These are phyloP conservation scores for Harmothoe impar DNA, from an alignment of 2,888 invertebrate genomes.

Conservation along the genomic window DNA sequence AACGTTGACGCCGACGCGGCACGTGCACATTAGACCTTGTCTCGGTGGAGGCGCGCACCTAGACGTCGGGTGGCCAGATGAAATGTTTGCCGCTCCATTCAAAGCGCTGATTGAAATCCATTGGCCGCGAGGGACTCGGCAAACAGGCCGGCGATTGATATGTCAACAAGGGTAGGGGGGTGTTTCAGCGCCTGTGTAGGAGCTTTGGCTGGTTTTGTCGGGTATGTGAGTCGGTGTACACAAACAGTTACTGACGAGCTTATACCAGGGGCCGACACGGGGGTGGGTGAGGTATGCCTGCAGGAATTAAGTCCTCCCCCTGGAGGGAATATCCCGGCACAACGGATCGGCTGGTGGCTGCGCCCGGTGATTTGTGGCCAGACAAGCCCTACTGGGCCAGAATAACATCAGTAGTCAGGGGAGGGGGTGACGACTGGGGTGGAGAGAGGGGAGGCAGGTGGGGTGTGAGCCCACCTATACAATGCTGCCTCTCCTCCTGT, in stretches of 20 bases:
- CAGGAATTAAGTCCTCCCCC: constrained; percentile 17
- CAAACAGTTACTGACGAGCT: not conserved
- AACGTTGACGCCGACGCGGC: not conserved
- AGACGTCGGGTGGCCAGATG: constrained; percentile 4
- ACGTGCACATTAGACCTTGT: constrained; percentile 10
- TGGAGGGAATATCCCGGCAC: not conserved
- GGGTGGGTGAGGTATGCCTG: not conserved
- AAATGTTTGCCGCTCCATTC: constrained; percentile 25
- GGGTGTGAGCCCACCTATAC: constrained; percentile 1
- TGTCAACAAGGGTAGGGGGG: not conserved
- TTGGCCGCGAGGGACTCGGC: constrained; percentile 8
- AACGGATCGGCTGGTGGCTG: not conserved
- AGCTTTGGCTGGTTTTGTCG: not conserved
- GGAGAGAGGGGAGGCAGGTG: not conserved
- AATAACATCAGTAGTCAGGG: not conserved
- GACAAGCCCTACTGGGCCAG: not conserved
- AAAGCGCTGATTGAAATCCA: constrained; percentile 32
- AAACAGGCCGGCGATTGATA: constrained; percentile 41
- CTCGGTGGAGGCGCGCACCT: not conserved
- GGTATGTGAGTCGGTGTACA: not conserved
- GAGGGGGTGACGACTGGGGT: not conserved
- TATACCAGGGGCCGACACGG: not conserved
- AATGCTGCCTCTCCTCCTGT: not conserved
- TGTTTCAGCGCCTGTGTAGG: too few species aligned
- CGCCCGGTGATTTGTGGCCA: constrained; percentile 15